Evolutionary conservation across 2,113 vertebrate genomes (phyloP).

Genomic region (Bothrops jararaca): DNA sequence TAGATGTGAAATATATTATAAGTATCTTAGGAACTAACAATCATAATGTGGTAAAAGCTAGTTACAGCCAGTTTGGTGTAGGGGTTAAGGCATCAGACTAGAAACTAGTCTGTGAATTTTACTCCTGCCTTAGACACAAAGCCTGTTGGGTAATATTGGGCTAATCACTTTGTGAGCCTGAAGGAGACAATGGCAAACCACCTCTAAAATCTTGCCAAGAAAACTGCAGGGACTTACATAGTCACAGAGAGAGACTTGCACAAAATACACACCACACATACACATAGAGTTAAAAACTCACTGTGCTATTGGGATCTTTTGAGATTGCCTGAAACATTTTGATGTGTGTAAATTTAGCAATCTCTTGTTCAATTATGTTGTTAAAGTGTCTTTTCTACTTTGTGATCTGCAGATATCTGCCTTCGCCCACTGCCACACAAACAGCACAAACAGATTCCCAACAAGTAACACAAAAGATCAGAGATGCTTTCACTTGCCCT

Average conservation of each 20-base stretch:
- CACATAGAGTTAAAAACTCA: background rate
- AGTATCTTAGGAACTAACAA: background rate
- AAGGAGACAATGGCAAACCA: background rate
- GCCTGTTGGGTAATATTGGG: background rate
- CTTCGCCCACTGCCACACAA: background rate
- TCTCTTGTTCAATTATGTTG: background rate
- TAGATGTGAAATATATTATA: background rate
- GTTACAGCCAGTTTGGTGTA: background rate
- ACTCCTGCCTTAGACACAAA: background rate
- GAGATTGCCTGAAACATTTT: background rate
- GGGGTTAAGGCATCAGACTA: background rate
- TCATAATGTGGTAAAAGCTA: background rate
- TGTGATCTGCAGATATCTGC: background rate
- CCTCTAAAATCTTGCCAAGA: background rate
- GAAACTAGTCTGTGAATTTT: background rate
- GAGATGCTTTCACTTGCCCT: background rate
- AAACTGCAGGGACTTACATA: background rate
- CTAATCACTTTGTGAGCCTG: background rate
- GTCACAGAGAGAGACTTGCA: too few species aligned
- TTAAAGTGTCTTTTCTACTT: background rate
- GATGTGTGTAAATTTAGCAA: background rate
- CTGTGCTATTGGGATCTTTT: background rate
- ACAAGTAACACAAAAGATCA: background rate
- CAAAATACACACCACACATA: background rate
- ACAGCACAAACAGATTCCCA: background rate